Percentiles rank a stretch among this genome's conserved stretches.
Evolutionary conservation across 1,140 invertebrate species (phyloP).

Genomic region (Halotydeus destructor): DNA sequence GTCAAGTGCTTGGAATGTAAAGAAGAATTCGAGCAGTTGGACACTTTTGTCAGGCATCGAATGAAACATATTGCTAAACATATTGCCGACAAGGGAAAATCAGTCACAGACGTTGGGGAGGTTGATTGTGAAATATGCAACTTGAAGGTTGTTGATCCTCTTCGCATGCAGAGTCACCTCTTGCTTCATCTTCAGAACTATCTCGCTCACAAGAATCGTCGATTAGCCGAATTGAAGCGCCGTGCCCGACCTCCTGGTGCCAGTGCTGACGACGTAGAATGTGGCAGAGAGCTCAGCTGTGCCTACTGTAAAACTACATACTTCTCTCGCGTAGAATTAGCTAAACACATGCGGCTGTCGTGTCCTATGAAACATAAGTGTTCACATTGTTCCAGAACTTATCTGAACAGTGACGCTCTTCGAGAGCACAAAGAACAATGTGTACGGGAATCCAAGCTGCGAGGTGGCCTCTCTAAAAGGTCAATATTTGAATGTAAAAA

Average conservation of each 20-base stretch:
- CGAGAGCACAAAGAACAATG: constrained; percentile 2
- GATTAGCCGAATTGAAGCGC: not conserved
- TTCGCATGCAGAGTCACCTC: constrained; percentile 5
- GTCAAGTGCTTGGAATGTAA: constrained; percentile 3
- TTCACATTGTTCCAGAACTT: constrained; percentile 2
- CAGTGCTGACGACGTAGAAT: not conserved
- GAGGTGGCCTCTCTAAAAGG: constrained; percentile 5
- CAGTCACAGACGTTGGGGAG: not conserved
- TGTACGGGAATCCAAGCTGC: not conserved
- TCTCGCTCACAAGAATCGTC: not conserved
- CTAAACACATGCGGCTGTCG: not conserved
- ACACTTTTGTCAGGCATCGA: constrained; percentile 4
- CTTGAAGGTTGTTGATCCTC: not conserved
- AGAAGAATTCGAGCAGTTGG: not conserved
- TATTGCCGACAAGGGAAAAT: not conserved
- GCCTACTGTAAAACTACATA: constrained; percentile 4
- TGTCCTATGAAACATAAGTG: constrained; percentile 4
- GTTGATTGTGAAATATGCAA: constrained; percentile 2
- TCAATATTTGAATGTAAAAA: constrained; percentile 15
- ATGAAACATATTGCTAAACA: constrained; percentile 4
- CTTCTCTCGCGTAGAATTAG: not conserved
- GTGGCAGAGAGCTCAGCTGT: not conserved
- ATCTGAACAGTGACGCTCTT: not conserved
- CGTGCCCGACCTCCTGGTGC: not conserved
- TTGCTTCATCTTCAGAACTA: constrained; percentile 3